Evolutionary conservation across 2,797 vertebrate genomes (phyloP).

Genomic region (Xyrichtys novacula): DNA sequence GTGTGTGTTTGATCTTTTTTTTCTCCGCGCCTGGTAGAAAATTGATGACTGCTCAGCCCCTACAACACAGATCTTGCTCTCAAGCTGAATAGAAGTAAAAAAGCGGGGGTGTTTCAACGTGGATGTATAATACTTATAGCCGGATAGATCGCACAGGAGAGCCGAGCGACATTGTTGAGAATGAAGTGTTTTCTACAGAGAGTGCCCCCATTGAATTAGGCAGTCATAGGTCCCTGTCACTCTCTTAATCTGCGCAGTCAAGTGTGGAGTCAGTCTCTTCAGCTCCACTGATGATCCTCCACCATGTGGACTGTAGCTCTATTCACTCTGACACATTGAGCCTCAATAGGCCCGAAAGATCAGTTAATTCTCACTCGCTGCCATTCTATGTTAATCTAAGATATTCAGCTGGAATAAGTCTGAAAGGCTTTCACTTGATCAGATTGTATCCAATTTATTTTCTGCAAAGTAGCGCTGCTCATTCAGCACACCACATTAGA

Average conservation of each 20-base stretch:
- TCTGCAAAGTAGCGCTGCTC: slow-evolving; percentile 68
- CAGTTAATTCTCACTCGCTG: slow-evolving; percentile 70
- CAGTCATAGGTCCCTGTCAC: slow-evolving; percentile 80
- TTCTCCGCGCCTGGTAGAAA: slow-evolving; percentile 26
- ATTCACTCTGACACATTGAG: slow-evolving; percentile 72
- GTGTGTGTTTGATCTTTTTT: slow-evolving; percentile 64
- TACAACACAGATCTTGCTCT: slow-evolving; percentile 43
- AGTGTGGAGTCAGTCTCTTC: slow-evolving; percentile 79
- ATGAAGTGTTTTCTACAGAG: slow-evolving; percentile 75
- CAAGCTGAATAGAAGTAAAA: slow-evolving; percentile 55
- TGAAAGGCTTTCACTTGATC: slow-evolving; percentile 69
- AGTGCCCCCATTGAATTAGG: slow-evolving; percentile 79
- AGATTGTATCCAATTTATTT: slow-evolving; percentile 77
- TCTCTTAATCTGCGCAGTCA: slow-evolving; percentile 82
- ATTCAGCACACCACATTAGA: slow-evolving; percentile 67
- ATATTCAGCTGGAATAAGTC: slow-evolving; percentile 73
- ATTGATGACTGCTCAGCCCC: slow-evolving; percentile 51
- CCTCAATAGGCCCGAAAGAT: slow-evolving; percentile 71
- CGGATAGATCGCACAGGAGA: slow-evolving; percentile 63
- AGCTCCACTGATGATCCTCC: slow-evolving; percentile 78
- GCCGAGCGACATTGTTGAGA: slow-evolving; percentile 71
- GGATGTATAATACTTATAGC: slow-evolving; percentile 57
- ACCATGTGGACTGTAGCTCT: slow-evolving; percentile 64
- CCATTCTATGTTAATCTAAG: slow-evolving; percentile 76
- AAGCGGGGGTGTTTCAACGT: slow-evolving; percentile 31